Percentiles rank a stretch among this genome's conserved stretches.
These are phyloP conservation scores for Trichoplusia ni DNA, from an alignment of 1,140 invertebrate species.

Conservation along the genomic window DNA sequence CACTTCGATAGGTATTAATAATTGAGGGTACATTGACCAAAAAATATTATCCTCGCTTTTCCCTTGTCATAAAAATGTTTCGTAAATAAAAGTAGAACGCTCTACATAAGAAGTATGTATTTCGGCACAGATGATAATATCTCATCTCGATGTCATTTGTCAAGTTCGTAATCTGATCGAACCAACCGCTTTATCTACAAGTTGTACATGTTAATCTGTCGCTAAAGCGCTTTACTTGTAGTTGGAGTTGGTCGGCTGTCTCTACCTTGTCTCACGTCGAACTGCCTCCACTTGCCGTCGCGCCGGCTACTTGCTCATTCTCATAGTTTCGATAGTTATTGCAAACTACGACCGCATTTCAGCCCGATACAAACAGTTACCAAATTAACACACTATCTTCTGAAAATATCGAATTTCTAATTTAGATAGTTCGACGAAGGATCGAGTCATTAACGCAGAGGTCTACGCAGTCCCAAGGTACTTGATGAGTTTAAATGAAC, in stretches of 20 bases:
- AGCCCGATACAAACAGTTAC: slow-evolving; percentile 11
- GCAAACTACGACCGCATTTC: slow-evolving; percentile 27
- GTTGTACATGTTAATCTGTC: slow-evolving; percentile 15
- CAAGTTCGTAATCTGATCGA: slow-evolving; percentile 10
- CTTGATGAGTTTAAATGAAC: slow-evolving; percentile 9
- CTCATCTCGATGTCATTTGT: slow-evolving; percentile 9
- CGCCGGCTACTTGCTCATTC: slow-evolving; percentile 27
- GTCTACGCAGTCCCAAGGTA: slow-evolving; percentile 21
- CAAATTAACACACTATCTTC: slow-evolving; percentile 29
- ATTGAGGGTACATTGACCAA: too few species aligned
- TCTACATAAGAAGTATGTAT: too few species aligned
- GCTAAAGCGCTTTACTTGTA: slow-evolving; percentile 30
- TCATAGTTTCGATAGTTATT: slow-evolving; percentile 31
- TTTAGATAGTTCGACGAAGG: slow-evolving; percentile 28
- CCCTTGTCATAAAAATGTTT: too few species aligned
- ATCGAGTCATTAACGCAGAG: slow-evolving; percentile 17
- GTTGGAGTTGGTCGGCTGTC: background rate
- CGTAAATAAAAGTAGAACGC: too few species aligned
- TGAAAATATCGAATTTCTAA: slow-evolving; percentile 35
- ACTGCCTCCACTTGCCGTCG: slow-evolving; percentile 13
- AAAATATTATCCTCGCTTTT: too few species aligned
- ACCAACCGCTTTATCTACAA: slow-evolving; percentile 12
- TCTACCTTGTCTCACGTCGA: slow-evolving; percentile 21
- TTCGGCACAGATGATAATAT: background rate
- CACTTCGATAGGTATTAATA: too few species aligned